Evolutionary conservation across 1,140 invertebrate genomes (phyloP).

Genomic region (Cyrtorhinus lividipennis): DNA sequence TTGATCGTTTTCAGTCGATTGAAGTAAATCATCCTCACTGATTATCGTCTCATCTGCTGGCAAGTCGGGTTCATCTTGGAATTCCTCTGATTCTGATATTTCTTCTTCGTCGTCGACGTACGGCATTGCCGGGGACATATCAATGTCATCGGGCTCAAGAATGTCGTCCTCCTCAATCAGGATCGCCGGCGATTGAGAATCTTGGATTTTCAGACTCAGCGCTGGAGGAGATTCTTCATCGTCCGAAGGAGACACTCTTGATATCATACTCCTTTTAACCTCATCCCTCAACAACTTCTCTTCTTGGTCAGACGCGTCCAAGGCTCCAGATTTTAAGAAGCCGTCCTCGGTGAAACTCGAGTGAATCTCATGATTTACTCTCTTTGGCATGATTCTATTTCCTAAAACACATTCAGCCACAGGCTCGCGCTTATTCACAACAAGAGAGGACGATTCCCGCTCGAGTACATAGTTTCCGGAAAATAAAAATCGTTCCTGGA

Average conservation of each 20-base stretch:
- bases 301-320: conserved; percentile 39
- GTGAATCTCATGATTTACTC: conserved; percentile 21
- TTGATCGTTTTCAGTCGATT: not conserved
- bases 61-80: not conserved
- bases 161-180: too few relatives aligned
- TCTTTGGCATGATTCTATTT: conserved; percentile 17
- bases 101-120: conserved; percentile 24
- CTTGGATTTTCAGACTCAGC: conserved; percentile 22
- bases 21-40: too few relatives aligned
- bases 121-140: not conserved
- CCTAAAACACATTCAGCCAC: conserved; percentile 22
- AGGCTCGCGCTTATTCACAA: conserved; percentile 22
- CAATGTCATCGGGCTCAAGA: not conserved
- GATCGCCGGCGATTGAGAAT: not conserved
- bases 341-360: conserved; percentile 48
- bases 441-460: conserved; percentile 21
- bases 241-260: not conserved
- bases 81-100: conserved; percentile 28
- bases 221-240: too few relatives aligned
- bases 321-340: conserved; percentile 35
- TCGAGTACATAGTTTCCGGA: conserved; percentile 17
- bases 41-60: too few relatives aligned
- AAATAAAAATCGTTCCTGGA: conserved; percentile 17
- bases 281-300: conserved; percentile 20
- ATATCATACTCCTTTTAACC: conserved; percentile 8